phyloP scores from a whole-genome alignment of 2,797 vertebrate genomes.

The Anniella stebbinsi region DNA sequence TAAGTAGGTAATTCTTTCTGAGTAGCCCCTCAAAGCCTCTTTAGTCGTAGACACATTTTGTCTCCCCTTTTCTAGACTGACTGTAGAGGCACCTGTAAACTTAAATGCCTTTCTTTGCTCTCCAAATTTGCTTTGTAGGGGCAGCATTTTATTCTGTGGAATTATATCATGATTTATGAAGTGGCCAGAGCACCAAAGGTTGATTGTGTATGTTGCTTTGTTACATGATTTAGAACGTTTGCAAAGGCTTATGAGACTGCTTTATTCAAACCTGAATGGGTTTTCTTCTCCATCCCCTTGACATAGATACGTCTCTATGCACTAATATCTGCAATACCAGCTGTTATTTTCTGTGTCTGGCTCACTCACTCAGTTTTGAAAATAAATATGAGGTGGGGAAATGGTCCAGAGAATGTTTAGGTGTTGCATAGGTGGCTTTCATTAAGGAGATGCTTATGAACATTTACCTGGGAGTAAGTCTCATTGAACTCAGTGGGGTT shows the following conservation, averaged over 20 bases:
- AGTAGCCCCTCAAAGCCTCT: constrained; percentile 80
- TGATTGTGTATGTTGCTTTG: constrained; percentile 9
- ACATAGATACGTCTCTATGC: neutral
- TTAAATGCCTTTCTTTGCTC: constrained; percentile 62
- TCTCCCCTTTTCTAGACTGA: constrained; percentile 71
- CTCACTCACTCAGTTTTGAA: constrained; percentile 15
- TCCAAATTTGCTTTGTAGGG: constrained; percentile 43
- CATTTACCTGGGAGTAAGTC: too few relatives aligned
- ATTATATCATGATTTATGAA: constrained; percentile 16
- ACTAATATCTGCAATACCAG: neutral
- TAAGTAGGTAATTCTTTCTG: constrained; percentile 91
- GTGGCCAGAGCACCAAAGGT: neutral
- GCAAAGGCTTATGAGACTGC: neutral
- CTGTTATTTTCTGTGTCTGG: neutral
- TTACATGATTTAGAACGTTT: constrained; percentile 7
- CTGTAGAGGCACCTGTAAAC: constrained; percentile 77
- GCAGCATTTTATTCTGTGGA: neutral
- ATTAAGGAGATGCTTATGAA: neutral
- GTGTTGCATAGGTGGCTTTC: constrained; percentile 3
- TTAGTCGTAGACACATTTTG: constrained; percentile 78
- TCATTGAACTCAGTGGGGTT: too few relatives aligned
- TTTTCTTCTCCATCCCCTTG: neutral
- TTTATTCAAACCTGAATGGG: neutral
- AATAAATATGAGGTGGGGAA: neutral
- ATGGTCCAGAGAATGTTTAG: neutral